phyloP scores from a whole-genome alignment of 2,888 invertebrate genomes.

The Uropetala carovei region DNA sequence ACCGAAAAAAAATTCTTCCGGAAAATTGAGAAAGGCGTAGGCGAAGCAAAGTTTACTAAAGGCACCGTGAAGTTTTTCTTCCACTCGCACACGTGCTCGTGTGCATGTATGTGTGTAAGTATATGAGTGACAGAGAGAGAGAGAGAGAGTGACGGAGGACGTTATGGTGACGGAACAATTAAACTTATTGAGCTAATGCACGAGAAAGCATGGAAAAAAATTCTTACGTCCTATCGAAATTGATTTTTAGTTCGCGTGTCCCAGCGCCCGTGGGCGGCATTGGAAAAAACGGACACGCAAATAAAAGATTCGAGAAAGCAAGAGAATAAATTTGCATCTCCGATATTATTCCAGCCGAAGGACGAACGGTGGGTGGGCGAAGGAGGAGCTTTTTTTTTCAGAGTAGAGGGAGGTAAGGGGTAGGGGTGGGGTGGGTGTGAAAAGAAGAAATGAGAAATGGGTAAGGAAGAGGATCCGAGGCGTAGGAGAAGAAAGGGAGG shows the following conservation, averaged over 20 bases:
- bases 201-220: background rate
- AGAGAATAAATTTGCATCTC: slow-evolving; percentile 55
- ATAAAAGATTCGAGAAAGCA: slow-evolving; percentile 26
- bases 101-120: too few relatives aligned
- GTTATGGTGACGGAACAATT: background rate
- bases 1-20: too few relatives aligned
- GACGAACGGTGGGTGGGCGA: slow-evolving; percentile 13
- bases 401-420: background rate
- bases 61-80: too few relatives aligned
- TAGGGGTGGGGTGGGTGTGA: background rate
- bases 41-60: too few relatives aligned
- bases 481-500: background rate
- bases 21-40: too few relatives aligned
- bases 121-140: too few relatives aligned
- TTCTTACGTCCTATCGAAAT: background rate
- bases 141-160: background rate
- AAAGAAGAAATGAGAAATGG: background rate
- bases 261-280: background rate
- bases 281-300: slow-evolving; percentile 52
- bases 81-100: too few relatives aligned
- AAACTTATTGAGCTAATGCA: background rate
- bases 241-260: slow-evolving; percentile 50
- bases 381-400: background rate
- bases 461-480: background rate
- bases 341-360: slow-evolving; percentile 20